phyloP scores from a whole-genome alignment of 2,888 invertebrate genomes.

The Stenoptilia bipunctidactyla region DNA sequence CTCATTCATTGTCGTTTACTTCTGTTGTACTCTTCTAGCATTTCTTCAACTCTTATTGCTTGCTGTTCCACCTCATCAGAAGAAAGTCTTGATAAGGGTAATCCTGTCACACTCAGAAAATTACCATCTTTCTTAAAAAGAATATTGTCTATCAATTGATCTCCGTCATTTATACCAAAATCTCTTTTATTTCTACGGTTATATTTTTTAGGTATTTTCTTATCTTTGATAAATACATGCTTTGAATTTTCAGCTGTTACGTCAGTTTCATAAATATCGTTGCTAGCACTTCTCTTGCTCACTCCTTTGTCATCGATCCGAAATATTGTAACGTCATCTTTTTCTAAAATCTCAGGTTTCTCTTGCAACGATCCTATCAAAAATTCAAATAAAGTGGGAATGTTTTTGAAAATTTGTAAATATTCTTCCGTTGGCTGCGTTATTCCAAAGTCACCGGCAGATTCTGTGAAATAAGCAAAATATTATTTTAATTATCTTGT shows the following conservation, averaged over 20 bases:
- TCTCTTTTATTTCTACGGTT: slow-evolving; percentile 2
- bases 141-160: neutral
- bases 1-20: neutral
- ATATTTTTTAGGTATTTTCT: slow-evolving; percentile 7
- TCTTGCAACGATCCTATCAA: slow-evolving; percentile 30
- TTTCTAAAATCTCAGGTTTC: slow-evolving; percentile 36
- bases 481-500: too few species aligned
- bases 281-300: neutral
- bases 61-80: slow-evolving; percentile 26
- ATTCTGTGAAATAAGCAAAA: slow-evolving; percentile 13
- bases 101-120: neutral
- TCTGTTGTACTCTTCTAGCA: slow-evolving; percentile 30
- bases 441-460: slow-evolving; percentile 2
- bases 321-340: slow-evolving; percentile 20
- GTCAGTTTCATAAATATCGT: neutral
- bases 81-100: slow-evolving; percentile 1
- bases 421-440: slow-evolving; percentile 22
- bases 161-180: neutral
- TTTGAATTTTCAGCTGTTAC: neutral
- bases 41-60: slow-evolving; percentile 24
- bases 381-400: slow-evolving; percentile 38
- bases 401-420: slow-evolving; percentile 19
- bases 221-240: neutral
- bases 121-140: neutral
- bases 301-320: neutral